These are phyloP conservation scores for Nephrotoma guestfalica DNA, from an alignment of 2,888 invertebrate genomes.

Conservation along the genomic window DNA sequence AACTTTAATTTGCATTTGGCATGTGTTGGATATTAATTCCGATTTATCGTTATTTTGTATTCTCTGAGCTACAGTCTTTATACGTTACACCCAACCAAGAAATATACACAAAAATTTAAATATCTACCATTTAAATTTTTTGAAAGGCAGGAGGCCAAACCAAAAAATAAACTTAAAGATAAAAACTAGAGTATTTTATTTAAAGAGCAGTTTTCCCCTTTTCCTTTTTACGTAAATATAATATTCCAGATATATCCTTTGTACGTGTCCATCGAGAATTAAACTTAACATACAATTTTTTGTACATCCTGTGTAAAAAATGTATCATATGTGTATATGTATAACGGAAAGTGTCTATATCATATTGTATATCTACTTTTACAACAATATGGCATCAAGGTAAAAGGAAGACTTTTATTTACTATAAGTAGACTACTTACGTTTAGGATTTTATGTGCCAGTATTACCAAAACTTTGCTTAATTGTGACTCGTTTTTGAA, in stretches of 20 bases:
- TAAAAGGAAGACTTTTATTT: too few species aligned
- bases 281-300: not conserved
- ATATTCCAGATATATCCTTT: not conserved
- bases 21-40: not conserved
- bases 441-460: too few species aligned
- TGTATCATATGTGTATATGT: not conserved
- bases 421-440: too few species aligned
- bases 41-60: not conserved
- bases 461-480: too few species aligned
- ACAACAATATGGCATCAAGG: too few species aligned
- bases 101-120: not conserved
- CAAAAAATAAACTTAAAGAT: not conserved
- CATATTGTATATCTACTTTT: too few species aligned
- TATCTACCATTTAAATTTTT: not conserved
- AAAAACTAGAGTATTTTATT: too few species aligned
- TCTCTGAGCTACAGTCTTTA: not conserved
- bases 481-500: too few species aligned
- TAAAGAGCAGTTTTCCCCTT: not conserved
- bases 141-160: not conserved
- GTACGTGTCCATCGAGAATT: not conserved
- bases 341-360: too few species aligned
- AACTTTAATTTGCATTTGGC: not conserved
- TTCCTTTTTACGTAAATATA: not conserved
- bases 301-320: not conserved
- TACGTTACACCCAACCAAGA: not conserved